Evolutionary conservation across 2,113 vertebrate species (phyloP), one percentile per base, ranked within the genome.

Genomic region (Neoarius graeffei): DNA sequence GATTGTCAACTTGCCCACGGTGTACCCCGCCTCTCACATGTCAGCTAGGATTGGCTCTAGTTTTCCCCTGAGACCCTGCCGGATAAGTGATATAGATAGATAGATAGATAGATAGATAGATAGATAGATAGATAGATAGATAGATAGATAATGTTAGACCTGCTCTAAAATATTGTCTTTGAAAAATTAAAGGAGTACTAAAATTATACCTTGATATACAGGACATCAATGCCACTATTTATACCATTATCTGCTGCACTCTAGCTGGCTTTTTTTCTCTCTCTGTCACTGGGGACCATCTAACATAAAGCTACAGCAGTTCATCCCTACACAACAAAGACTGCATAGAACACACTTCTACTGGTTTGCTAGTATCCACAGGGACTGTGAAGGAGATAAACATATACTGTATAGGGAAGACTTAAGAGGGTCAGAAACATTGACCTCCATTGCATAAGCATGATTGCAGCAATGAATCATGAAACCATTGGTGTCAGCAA

Each of bases 401-500:
- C 64, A 7, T 42, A 25, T 82, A 30, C 30, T 25, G 25, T 48
- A 79, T 10, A 27, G n/a, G 56, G 74, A 62, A 67, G 48, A 81
- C 62, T 69, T 81, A 81, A 7, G 54, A 15, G 52, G 79, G 52
- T 83, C 67, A 60, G 60, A 87, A 67, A 59, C 69, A 82, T 80
- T 88, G 80, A 88, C 86, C 86, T 81, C 69, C 84, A 86, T 64
- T 81, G 69, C 20, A 81, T 27, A 50, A 7, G 25, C 56, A 35
- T 84, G 30, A 86, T 42, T 42, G 85, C 64, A 74, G 56, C 74
- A 79, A 90, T 88, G 83, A 71, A 74, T 90, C 89, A 86, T 79
- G 23, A 86, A 66, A 74, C 1, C 52, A 27, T 60, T 56, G 1
- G 64, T 74, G 62, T 35, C 56, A 74, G 86, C 48, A 60, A 57